Evolutionary conservation across 1,140 invertebrate species (phyloP).

Genomic region (Potamilus streckersoni): DNA sequence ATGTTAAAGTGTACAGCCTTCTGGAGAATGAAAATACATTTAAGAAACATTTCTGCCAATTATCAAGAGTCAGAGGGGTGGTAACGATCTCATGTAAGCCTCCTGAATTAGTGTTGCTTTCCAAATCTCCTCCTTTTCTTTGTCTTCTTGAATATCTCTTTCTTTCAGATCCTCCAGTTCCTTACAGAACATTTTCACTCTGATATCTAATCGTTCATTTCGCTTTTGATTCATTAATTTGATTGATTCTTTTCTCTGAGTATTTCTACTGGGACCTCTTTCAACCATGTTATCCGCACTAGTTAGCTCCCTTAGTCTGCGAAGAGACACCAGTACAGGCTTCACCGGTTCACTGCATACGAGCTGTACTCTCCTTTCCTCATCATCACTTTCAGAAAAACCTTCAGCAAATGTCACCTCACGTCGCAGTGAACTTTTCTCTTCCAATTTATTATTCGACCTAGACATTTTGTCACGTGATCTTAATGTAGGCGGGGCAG

Average conservation of each 20-base stretch:
- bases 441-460: no score
- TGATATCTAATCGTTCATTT: conserved; percentile 10
- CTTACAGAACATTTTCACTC: conserved; percentile 22
- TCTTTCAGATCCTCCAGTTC: conserved; percentile 22
- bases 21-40: no score
- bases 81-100: neutral
- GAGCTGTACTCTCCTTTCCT: conserved; percentile 18
- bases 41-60: no score
- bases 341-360: conserved; percentile 35
- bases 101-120: conserved; percentile 6
- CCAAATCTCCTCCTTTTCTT: conserved; percentile 23
- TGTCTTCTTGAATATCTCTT: conserved; percentile 11
- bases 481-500: conserved; percentile 26
- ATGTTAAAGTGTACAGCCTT: no score
- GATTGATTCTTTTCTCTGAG: conserved; percentile 14
- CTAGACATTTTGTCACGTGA: neutral
- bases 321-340: conserved; percentile 24
- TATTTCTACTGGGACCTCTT: conserved; percentile 32
- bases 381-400: conserved; percentile 1
- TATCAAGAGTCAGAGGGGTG: no score
- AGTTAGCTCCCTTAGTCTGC: conserved; percentile 23
- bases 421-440: no score
- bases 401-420: conserved; percentile 4
- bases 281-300: conserved; percentile 19
- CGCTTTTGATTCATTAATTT: conserved; percentile 8